These are phyloP conservation scores for Drosophila burlai DNA, from an alignment of 1,140 invertebrate genomes.

Conservation along the genomic window DNA sequence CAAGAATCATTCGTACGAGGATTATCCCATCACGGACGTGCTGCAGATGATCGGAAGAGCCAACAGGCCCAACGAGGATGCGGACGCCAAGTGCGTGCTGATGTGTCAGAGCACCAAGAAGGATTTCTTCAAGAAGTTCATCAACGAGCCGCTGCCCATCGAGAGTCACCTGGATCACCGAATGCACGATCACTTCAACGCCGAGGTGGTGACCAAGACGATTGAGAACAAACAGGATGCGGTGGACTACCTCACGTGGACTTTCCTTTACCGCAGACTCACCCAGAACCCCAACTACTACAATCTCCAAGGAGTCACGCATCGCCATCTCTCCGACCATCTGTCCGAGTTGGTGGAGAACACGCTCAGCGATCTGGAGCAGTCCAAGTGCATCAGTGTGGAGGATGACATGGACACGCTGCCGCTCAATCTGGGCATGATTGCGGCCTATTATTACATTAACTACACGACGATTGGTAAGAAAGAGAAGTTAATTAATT, in stretches of 20 bases:
- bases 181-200: slow-evolving; percentile 99
- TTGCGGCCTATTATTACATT: slow-evolving; percentile 99
- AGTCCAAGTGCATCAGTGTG: slow-evolving; percentile 98
- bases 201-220: slow-evolving; percentile 99
- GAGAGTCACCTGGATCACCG: slow-evolving; percentile 99
- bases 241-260: slow-evolving; percentile 99
- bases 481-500: slow-evolving; percentile 38
- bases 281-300: slow-evolving; percentile 99
- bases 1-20: slow-evolving; percentile 96
- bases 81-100: slow-evolving; percentile 98
- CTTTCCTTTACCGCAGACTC: slow-evolving; percentile 97
- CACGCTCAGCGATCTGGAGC: slow-evolving; percentile 97
- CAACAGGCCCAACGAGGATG: slow-evolving; percentile 95
- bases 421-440: slow-evolving; percentile 99
- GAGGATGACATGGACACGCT: slow-evolving; percentile 99
- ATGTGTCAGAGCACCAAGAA: slow-evolving; percentile 99
- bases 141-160: slow-evolving; percentile 98
- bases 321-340: slow-evolving; percentile 98
- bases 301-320: slow-evolving; percentile 98
- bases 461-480: slow-evolving; percentile 99
- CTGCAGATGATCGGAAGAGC: slow-evolving; percentile 98
- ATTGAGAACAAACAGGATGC: slow-evolving; percentile 99
- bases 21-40: slow-evolving; percentile 98
- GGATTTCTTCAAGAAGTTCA: slow-evolving; percentile 99
- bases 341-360: slow-evolving; percentile 99